Evolutionary conservation across 2,797 vertebrate species (phyloP).

Genomic region (Pelodytes ibericus): DNA sequence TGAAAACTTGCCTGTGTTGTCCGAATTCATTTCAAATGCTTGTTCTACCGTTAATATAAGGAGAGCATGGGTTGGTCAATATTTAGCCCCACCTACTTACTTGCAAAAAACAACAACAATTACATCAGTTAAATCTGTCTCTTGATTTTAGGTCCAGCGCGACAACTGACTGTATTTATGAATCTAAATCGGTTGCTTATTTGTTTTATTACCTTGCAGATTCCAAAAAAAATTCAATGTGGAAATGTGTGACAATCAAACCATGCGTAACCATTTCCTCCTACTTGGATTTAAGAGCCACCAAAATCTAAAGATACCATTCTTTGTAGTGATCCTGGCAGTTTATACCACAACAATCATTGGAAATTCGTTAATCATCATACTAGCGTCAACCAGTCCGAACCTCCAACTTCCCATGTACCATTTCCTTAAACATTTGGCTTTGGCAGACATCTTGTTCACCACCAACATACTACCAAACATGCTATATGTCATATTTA

Average conservation of each 20-base stretch:
- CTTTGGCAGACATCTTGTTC: conserved; percentile 26
- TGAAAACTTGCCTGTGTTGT: too few relatives aligned
- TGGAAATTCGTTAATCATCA: conserved; percentile 20
- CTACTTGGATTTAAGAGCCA: conserved; percentile 5
- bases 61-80: too few relatives aligned
- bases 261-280: conserved; percentile 1
- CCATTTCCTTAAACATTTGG: conserved; percentile 25
- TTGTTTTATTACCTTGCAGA: too few relatives aligned
- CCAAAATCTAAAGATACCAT: background rate
- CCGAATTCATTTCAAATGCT: too few relatives aligned
- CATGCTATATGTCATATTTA: conserved; percentile 9
- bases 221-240: too few relatives aligned
- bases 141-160: too few relatives aligned
- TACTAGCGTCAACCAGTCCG: background rate
- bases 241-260: conserved; percentile 28
- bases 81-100: too few relatives aligned
- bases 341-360: conserved; percentile 17
- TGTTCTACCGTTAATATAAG: too few relatives aligned
- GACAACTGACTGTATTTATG: too few relatives aligned
- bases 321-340: background rate
- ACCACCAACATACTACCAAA: conserved; percentile 30
- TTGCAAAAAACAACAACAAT: too few relatives aligned
- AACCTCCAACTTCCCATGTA: conserved; percentile 27
- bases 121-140: too few relatives aligned
- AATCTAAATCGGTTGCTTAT: too few relatives aligned